phyloP scores from a whole-genome alignment of 2,888 invertebrate species.

The Carpatolechia fugitivella region DNA sequence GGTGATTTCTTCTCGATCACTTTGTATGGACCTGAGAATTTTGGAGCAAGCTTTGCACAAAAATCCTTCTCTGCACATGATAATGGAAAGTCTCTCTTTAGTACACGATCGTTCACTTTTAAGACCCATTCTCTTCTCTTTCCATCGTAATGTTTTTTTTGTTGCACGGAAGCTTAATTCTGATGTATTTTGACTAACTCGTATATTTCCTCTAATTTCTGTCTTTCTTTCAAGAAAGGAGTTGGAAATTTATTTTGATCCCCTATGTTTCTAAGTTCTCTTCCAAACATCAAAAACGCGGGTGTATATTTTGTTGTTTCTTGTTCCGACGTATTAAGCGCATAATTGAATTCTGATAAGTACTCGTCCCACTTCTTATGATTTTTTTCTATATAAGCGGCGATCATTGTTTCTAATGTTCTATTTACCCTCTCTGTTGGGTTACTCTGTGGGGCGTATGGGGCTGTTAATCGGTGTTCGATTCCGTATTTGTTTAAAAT shows the following conservation, averaged over 20 bases:
- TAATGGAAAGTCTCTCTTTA: neutral
- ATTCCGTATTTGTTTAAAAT: too few relatives aligned
- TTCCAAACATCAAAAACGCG: too few relatives aligned
- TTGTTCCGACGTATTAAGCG: too few relatives aligned
- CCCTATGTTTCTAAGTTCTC: slow-evolving; percentile 15
- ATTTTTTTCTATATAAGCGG: slow-evolving; percentile 30
- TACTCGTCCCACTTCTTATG: slow-evolving; percentile 31
- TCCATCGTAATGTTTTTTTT: slow-evolving; percentile 3
- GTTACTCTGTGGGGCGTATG: too few relatives aligned
- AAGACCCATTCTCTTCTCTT: neutral
- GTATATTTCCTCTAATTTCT: neutral
- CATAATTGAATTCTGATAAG: slow-evolving; percentile 25
- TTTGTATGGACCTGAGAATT: too few relatives aligned
- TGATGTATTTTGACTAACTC: slow-evolving; percentile 1
- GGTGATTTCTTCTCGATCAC: too few relatives aligned
- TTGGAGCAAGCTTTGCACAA: too few relatives aligned
- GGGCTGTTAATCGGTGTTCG: too few relatives aligned
- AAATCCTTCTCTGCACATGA: neutral
- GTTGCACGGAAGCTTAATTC: neutral
- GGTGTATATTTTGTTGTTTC: too few relatives aligned
- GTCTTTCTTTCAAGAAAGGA: neutral
- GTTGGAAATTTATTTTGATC: slow-evolving; percentile 3
- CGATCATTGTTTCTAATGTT: slow-evolving; percentile 40
- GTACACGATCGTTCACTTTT: neutral
- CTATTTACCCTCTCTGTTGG: too few relatives aligned